Evolutionary conservation across 2,888 invertebrate species (phyloP).

Genomic region (Luperina testacea): DNA sequence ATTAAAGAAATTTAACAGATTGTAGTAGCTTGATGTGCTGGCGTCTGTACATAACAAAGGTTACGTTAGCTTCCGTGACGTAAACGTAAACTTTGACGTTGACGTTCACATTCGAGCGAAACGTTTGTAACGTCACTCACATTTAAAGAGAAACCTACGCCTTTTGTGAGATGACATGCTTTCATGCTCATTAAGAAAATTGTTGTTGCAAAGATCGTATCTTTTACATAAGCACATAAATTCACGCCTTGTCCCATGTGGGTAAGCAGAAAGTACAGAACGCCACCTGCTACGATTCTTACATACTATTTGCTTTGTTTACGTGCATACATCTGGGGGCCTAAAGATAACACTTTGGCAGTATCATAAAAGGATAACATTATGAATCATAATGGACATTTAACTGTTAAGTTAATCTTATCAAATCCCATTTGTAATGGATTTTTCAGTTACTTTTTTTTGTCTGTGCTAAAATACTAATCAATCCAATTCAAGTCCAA

Average conservation of each 20-base stretch:
- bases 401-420: no score
- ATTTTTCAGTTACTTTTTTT: no score
- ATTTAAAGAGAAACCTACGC: slow-evolving; percentile 14
- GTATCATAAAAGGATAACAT: no score
- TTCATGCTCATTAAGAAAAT: slow-evolving; percentile 18
- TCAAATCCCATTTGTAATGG: no score
- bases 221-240: background rate
- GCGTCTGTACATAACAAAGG: slow-evolving; percentile 22
- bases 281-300: background rate
- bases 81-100: slow-evolving; percentile 24
- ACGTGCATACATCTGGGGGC: no score
- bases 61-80: slow-evolving; percentile 10
- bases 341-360: no score
- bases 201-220: slow-evolving; percentile 4
- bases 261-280: background rate
- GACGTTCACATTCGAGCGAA: slow-evolving; percentile 5
- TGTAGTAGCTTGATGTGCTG: no score
- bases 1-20: no score
- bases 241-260: background rate
- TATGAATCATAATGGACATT: no score
- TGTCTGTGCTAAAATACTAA: no score
- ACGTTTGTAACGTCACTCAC: slow-evolving; percentile 30
- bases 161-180: slow-evolving; percentile 27
- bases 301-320: background rate
- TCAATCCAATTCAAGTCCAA: no score